These are phyloP conservation scores for Wiebesia pumilae DNA, from an alignment of 1,140 invertebrate species.

Conservation along the genomic window DNA sequence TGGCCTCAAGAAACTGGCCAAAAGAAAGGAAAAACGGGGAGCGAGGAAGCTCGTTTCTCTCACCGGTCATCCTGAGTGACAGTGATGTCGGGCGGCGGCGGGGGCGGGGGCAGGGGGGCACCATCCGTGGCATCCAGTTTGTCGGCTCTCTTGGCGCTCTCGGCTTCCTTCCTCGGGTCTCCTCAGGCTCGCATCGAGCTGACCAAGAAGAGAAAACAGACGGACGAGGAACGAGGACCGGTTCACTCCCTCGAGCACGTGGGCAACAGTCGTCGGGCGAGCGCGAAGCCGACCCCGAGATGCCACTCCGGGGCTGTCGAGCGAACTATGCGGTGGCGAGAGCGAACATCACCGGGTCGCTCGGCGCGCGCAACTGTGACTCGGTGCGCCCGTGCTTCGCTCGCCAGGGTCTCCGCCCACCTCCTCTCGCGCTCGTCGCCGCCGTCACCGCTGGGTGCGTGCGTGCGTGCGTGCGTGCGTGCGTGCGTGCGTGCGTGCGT, in stretches of 20 bases:
- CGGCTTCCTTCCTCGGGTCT: not conserved
- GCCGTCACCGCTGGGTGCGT: not conserved
- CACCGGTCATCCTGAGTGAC: constrained; percentile 74
- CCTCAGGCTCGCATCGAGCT: not conserved
- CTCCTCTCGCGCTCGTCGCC: not conserved
- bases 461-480: not conserved
- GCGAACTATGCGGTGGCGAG: not conserved
- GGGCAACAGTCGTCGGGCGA: too few species aligned
- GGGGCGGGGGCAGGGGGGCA: constrained; percentile 70
- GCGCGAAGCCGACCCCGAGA: too few species aligned
- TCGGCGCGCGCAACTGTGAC: constrained; percentile 51
- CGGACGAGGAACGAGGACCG: too few species aligned
- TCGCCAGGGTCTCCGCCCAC: not conserved
- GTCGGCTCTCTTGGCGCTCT: constrained; percentile 62
- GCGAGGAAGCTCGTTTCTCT: constrained; percentile 34
- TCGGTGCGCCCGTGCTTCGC: constrained; percentile 12
- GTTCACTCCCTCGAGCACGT: too few species aligned
- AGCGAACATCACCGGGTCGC: constrained; percentile 45
- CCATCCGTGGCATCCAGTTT: constrained; percentile 75
- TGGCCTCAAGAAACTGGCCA: constrained; percentile 15
- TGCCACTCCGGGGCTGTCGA: not conserved
- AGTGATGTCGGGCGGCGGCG: constrained; percentile 70
- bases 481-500: not conserved
- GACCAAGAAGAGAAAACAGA: too few species aligned
- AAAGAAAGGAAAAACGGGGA: constrained; percentile 40